Evolutionary conservation across 2,888 invertebrate genomes (phyloP).

Genomic region (Microdon myrmicae): DNA sequence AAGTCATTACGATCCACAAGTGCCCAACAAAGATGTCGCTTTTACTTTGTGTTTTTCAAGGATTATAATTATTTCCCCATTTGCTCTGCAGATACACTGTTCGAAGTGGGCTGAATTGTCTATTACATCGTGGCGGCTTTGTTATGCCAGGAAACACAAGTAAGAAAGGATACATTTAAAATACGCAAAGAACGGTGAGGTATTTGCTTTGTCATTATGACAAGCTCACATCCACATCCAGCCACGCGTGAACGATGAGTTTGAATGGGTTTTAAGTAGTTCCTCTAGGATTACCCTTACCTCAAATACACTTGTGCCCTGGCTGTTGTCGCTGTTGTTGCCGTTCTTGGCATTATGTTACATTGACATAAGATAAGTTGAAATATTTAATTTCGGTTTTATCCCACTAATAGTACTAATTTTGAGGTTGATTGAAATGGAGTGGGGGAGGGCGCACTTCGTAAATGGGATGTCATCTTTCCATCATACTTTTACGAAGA

Average conservation of each 20-base stretch:
- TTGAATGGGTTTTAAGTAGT: conserved; percentile 48
- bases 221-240: conserved; percentile 57
- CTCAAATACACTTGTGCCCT: neutral
- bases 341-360: conserved; percentile 16
- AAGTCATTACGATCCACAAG: conserved; percentile 46
- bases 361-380: conserved; percentile 33
- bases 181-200: conserved; percentile 32
- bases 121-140: conserved; percentile 8
- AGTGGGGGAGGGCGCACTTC: conserved; percentile 18
- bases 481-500: neutral
- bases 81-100: conserved; percentile 53
- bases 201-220: conserved; percentile 67
- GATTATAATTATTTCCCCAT: conserved; percentile 63
- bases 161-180: no score
- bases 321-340: no score
- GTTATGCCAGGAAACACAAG: conserved; percentile 33
- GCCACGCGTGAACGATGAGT: no score
- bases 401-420: conserved; percentile 41
- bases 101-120: conserved; percentile 9
- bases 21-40: conserved; percentile 42
- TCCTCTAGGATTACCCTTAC: conserved; percentile 9
- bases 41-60: conserved; percentile 37
- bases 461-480: no score
- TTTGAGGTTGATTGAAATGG: conserved; percentile 27
- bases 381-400: conserved; percentile 49